Conservation (phyloP, 2,113 vertebrate species). For the Elachura formosa region DNA sequence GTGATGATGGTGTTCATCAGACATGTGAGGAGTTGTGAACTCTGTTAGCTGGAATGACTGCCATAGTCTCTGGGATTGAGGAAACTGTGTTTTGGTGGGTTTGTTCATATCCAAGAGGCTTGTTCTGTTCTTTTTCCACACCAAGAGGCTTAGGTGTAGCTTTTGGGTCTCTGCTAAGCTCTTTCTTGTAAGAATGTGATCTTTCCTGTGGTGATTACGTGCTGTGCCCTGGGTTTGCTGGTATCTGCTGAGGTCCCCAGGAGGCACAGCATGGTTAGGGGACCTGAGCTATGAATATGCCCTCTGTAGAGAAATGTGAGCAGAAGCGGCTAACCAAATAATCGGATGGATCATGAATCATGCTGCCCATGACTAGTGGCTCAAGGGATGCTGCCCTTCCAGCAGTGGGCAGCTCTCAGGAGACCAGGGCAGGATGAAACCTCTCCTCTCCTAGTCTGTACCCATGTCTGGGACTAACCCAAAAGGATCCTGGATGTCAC, state of each 20-base stretch:
- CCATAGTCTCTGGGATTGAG: accelerated
- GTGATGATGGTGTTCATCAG: neutral
- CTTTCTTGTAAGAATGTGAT: neutral
- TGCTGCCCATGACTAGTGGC: neutral
- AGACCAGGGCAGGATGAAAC: neutral
- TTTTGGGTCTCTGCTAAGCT: neutral
- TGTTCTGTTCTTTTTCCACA: neutral
- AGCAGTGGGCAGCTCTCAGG: neutral
- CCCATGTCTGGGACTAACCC: neutral
- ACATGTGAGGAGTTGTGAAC: accelerated
- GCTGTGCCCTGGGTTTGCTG: neutral
- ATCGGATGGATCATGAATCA: neutral
- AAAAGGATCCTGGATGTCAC: neutral
- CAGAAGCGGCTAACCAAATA: neutral
- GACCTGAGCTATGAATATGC: neutral
- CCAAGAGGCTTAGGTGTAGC: neutral
- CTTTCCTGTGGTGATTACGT: neutral
- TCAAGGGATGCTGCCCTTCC: neutral
- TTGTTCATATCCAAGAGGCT: neutral
- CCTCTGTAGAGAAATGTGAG: neutral
- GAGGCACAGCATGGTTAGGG: neutral
- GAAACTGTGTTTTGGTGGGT: neutral
- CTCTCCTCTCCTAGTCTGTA: neutral
- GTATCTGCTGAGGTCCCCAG: neutral
- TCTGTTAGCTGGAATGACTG: neutral